Base-by-base conservation (phyloP, 2,113 vertebrate species). In the Genyomyrus donnyi region DNA sequence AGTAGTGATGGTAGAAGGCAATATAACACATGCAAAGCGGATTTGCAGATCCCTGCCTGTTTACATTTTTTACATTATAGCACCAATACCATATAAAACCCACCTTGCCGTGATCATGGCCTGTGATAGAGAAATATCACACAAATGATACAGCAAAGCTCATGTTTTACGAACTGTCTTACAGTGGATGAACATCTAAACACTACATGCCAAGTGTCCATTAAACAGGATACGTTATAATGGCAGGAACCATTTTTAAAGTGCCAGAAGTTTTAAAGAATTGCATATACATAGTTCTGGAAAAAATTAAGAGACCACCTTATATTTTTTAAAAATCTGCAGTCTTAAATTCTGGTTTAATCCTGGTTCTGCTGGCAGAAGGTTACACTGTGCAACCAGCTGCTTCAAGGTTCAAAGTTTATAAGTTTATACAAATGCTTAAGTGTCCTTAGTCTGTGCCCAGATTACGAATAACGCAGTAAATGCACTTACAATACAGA, bases 1-100 rank as follows among this genome's bases (percentile, higher is more conserved):
- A 31, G 62, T 3, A 24, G 48, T 39, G 27, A 53, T 85, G 58
- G 35, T 91, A 46, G 50, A 87, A 80, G 31, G 87, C 70, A 88
- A 66, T 85, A 39, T 91, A 87, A 89, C 90, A 88, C 86, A 90
- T 88, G 88, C 87, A 93, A 92, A 92, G 89, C 50, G 91, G 89
- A 91, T 92, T 93, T 92, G 62, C 31, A 3, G 84, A 90, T 89
- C 83, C 58, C 24, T 39, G 83, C 50, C 42, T 86, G 87, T 74
- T 42, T 83, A 56, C 27, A 49, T 84, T 62, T 27, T 85, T 66
- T 9, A 62, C 77, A 80, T 80, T 80, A 50, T 66, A 35, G 35
- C 48, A 83, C 1, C 42, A 39, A 83, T 45, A 31, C 42, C 52
- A 24, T 15, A 50, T 27, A 31, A 50, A 50, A 31, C 48, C 48